phyloP scores from a whole-genome alignment of 2,113 vertebrate species.

The Cheirogaleus medius region DNA sequence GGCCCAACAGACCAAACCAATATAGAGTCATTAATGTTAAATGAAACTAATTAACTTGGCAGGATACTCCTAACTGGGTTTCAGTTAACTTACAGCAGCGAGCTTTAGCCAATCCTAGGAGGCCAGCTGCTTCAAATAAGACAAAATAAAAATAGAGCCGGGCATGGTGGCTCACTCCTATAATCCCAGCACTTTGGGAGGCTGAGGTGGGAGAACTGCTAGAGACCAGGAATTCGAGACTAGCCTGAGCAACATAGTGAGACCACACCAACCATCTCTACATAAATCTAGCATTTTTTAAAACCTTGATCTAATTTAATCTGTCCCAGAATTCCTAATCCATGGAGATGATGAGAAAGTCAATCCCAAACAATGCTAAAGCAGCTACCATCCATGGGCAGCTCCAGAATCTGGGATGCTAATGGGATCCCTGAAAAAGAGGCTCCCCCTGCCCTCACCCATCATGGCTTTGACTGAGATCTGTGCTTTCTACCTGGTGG shows the following conservation, averaged over 20 bases:
- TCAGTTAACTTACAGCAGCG: no score
- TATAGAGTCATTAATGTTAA: not conserved
- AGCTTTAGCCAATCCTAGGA: not conserved
- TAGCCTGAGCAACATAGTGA: no score
- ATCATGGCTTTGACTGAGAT: not conserved
- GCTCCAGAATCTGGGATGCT: not conserved
- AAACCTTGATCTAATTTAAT: not conserved
- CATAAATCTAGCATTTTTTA: not conserved
- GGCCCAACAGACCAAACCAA: not conserved
- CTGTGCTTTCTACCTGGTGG: not conserved
- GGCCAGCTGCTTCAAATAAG: not conserved
- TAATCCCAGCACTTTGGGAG: no score
- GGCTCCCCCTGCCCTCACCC: not conserved
- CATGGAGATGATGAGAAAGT: not conserved
- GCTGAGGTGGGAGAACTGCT: no score
- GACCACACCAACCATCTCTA: no score
- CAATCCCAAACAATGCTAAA: not conserved
- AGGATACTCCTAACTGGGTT: not conserved
- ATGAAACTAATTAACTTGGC: not conserved
- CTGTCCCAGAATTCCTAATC: not conserved
- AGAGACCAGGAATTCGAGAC: no score
- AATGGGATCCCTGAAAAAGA: not conserved
- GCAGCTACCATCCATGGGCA: not conserved
- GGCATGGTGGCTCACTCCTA: no score
- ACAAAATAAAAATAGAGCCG: no score